Conservation (phyloP, 2,797 vertebrate genomes). For the Mus spretus region DNA sequence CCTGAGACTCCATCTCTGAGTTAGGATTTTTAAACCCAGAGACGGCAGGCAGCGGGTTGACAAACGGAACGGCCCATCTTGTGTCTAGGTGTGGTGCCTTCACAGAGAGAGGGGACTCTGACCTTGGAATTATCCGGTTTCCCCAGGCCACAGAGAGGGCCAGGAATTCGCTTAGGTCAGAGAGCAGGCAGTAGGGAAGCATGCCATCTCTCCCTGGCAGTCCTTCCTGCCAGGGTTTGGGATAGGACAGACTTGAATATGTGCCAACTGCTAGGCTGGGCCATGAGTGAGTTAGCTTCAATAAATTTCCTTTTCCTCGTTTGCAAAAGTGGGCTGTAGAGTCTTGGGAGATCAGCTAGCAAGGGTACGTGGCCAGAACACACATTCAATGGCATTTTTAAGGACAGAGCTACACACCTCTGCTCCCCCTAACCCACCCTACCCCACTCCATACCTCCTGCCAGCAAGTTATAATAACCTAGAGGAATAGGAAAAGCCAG, state of each 20-base stretch:
- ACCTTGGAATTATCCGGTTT: not conserved
- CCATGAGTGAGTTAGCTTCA: not conserved
- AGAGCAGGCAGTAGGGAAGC: not conserved
- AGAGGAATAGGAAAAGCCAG: not conserved
- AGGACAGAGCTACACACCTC: not conserved
- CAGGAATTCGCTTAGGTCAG: not conserved
- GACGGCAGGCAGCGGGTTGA: not conserved
- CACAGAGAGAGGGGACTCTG: not conserved
- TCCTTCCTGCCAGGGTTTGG: not conserved
- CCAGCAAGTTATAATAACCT: not conserved
- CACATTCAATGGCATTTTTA: not conserved
- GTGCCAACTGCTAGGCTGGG: not conserved
- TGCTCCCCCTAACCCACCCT: not conserved
- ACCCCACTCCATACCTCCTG: not conserved
- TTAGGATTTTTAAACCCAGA: not conserved
- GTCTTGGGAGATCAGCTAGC: not conserved
- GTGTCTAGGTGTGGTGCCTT: not conserved
- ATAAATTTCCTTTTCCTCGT: not conserved
- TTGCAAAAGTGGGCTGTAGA: not conserved
- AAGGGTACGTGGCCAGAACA: not conserved
- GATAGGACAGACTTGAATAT: too few relatives aligned
- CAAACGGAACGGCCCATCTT: rapidly evolving
- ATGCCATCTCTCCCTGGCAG: rapidly evolving
- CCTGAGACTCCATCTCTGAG: not conserved
- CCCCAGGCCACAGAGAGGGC: not conserved